Percentiles rank a stretch among this genome's conserved stretches.
Conservation (phyloP, 1,140 invertebrate genomes). For the Drosophila oshimai region DNA sequence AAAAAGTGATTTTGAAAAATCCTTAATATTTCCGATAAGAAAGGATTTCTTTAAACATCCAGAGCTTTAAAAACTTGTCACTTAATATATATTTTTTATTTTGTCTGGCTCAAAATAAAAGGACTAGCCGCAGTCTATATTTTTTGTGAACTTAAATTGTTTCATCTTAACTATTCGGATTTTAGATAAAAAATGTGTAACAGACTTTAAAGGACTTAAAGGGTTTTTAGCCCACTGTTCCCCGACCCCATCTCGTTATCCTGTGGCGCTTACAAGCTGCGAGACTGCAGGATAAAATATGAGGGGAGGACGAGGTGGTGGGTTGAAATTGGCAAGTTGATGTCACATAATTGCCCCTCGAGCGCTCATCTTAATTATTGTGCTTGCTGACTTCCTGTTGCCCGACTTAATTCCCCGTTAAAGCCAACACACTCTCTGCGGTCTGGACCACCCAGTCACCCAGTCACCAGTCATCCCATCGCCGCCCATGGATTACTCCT, state of each 20-base stretch:
- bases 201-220: too few relatives aligned
- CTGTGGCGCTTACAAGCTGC: neutral
- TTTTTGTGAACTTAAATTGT: too few relatives aligned
- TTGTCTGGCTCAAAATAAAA: too few relatives aligned
- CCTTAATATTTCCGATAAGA: too few relatives aligned
- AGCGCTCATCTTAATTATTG: slow-evolving; percentile 41
- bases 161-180: too few relatives aligned
- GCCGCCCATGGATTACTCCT: neutral
- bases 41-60: too few relatives aligned
- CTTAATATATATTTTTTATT: too few relatives aligned
- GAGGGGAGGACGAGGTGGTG: neutral
- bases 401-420: slow-evolving; percentile 35
- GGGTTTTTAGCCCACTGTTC: neutral
- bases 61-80: too few relatives aligned
- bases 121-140: too few relatives aligned
- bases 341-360: slow-evolving; percentile 43
- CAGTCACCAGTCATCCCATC: neutral
- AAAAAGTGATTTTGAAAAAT: too few relatives aligned
- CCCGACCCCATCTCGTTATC: neutral
- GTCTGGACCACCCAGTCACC: neutral
- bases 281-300: neutral
- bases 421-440: slow-evolving; percentile 28
- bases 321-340: slow-evolving; percentile 33
- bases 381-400: slow-evolving; percentile 35
- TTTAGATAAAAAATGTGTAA: too few relatives aligned